A percentile compares a stretch with the other conserved stretches of the same genome.
phyloP scores from a whole-genome alignment of 30 jellyfish, hydroid and myxozoan genomes.

The Nemopilema nomurai region DNA sequence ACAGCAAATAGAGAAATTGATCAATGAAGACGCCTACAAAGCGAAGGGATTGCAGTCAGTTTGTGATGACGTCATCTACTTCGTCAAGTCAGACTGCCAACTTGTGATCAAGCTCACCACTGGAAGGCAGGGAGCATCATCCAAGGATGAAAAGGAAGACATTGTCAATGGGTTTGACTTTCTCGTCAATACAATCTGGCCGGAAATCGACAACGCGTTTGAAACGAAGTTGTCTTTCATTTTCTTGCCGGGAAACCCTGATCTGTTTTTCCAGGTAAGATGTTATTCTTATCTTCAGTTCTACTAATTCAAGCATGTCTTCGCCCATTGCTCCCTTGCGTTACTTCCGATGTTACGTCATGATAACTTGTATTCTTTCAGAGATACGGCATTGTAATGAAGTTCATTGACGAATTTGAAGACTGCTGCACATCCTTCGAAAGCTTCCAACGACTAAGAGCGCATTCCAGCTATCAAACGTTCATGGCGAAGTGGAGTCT shows the following conservation, averaged over 20 bases:
- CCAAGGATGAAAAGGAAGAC: slow-evolving; percentile 47
- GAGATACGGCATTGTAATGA: slow-evolving; percentile 82
- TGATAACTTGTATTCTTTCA: too few relatives aligned
- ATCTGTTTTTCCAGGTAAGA: slow-evolving; percentile 74
- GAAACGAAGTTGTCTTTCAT: slow-evolving; percentile 75
- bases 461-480: slow-evolving; percentile 71
- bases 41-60: slow-evolving; percentile 56
- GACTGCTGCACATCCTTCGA: slow-evolving; percentile 67
- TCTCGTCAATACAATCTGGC: slow-evolving; percentile 88
- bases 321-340: too few relatives aligned
- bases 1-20: slow-evolving; percentile 52
- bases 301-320: background rate
- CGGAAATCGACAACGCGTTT: slow-evolving; percentile 76
- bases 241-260: slow-evolving; percentile 98
- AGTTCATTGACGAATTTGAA: slow-evolving; percentile 75
- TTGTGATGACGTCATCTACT: slow-evolving; percentile 54
- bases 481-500: slow-evolving; percentile 96
- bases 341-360: too few relatives aligned
- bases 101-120: slow-evolving; percentile 68
- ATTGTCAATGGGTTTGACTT: slow-evolving; percentile 85
- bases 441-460: slow-evolving; percentile 67
- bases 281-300: background rate
- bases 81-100: slow-evolving; percentile 65
- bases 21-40: slow-evolving; percentile 54
- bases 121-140: slow-evolving; percentile 24